Conservation (phyloP, 2,888 invertebrate genomes). For the Acrocera orbiculus region DNA sequence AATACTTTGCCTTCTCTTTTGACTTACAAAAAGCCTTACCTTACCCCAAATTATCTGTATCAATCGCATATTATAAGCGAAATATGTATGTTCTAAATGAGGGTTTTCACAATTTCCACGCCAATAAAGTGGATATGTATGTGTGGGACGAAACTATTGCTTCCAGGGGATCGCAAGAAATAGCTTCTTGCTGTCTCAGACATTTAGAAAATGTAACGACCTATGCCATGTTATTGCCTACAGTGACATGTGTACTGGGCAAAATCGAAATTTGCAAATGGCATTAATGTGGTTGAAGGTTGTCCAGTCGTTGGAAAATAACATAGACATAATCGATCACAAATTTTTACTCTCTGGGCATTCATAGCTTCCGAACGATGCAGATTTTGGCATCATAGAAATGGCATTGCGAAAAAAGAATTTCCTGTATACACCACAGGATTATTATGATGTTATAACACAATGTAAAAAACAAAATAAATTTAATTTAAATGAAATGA, state of each 20-base stretch:
- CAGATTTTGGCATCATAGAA: not conserved
- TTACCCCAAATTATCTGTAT: too few species aligned
- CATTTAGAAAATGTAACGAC: slow-evolving; percentile 2
- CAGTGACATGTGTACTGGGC: too few species aligned
- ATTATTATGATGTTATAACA: slow-evolving; percentile 3
- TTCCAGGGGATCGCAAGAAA: not conserved
- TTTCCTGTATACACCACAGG: slow-evolving; percentile 1
- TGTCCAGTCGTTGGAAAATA: too few species aligned
- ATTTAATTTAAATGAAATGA: slow-evolving; percentile 4
- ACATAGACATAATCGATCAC: slow-evolving; percentile 3
- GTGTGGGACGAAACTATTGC: not conserved
- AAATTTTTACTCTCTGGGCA: slow-evolving; percentile 1
- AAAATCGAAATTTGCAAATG: too few species aligned
- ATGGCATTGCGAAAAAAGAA: not conserved
- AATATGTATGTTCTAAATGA: too few species aligned
- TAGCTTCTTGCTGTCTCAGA: slow-evolving; percentile 1
- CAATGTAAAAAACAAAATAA: too few species aligned
- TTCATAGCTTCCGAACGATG: not conserved
- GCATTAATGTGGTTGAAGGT: too few species aligned
- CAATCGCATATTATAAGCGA: too few species aligned
- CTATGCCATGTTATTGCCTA: not conserved
- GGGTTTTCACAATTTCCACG: slow-evolving; percentile 2
- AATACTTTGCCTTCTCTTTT: too few species aligned
- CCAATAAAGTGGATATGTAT: not conserved
- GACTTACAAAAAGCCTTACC: too few species aligned